Conservation (phyloP, 2,888 invertebrate species). For the Tupiocoris notatus region DNA sequence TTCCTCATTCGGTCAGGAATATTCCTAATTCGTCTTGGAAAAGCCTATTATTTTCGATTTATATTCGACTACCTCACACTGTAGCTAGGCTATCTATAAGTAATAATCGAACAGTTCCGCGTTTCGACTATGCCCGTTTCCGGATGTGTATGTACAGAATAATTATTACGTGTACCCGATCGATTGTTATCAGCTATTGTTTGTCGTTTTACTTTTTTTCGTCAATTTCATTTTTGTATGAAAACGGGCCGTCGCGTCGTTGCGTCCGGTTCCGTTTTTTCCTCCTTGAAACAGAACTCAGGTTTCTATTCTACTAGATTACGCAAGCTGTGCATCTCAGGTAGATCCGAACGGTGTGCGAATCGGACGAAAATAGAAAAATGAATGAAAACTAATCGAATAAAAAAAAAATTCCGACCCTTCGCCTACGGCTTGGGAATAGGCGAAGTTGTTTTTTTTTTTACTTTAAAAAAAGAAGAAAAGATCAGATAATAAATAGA, state of each 20-base stretch:
- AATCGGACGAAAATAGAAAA: no score
- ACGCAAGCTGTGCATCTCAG: conserved; percentile 45
- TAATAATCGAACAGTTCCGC: not conserved
- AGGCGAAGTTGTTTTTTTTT: conserved; percentile 16
- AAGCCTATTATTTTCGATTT: no score
- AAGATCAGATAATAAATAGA: conserved; percentile 2
- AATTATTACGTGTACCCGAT: not conserved
- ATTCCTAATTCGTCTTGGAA: no score
- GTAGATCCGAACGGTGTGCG: conserved; percentile 46
- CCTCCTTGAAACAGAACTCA: not conserved
- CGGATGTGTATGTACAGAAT: not conserved
- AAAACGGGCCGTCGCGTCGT: not conserved
- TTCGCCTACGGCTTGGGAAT: conserved; percentile 1
- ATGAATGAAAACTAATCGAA: conserved; percentile 42
- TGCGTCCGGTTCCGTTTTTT: no score
- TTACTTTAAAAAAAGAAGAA: conserved; percentile 10
- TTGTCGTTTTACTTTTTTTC: no score
- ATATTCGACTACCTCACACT: not conserved
- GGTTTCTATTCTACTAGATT: not conserved
- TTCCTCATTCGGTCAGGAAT: no score
- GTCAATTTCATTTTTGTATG: not conserved
- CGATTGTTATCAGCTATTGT: not conserved
- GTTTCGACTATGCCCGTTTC: not conserved
- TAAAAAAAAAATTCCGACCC: not conserved
- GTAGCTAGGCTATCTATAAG: not conserved